Conservation (phyloP, 1,140 invertebrate species). For the Drosophila persimilis region DNA sequence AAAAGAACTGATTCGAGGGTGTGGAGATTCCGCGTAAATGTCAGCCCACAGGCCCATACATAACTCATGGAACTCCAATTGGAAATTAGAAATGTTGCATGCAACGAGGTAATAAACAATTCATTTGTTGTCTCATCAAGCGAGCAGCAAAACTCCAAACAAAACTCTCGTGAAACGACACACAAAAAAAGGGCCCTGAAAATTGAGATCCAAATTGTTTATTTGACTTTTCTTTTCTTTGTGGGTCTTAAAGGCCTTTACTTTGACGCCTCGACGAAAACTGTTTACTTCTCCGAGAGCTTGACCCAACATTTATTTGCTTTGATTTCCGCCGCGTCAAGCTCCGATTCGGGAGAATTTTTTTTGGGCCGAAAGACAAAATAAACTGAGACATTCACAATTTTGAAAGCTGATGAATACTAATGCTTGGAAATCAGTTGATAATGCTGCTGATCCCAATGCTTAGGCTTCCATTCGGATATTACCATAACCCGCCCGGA, state of each 20-base stretch:
- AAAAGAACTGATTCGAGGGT: constrained; percentile 23
- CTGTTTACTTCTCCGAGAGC: constrained; percentile 52
- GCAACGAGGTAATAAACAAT: constrained; percentile 61
- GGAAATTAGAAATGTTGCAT: constrained; percentile 56
- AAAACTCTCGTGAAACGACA: constrained; percentile 11
- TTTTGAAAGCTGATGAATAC: too few relatives aligned
- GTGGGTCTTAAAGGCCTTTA: constrained; percentile 24
- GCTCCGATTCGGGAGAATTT: constrained; percentile 3
- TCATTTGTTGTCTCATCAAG: constrained; percentile 68
- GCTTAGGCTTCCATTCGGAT: constrained; percentile 11
- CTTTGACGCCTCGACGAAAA: constrained; percentile 58
- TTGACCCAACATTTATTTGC: constrained; percentile 43
- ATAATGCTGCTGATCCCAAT: neutral
- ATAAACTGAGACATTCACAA: constrained; percentile 25
- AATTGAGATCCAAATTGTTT: constrained; percentile 34
- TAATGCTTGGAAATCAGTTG: too few relatives aligned
- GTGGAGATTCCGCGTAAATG: constrained; percentile 56
- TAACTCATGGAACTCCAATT: constrained; percentile 33
- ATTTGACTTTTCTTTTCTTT: constrained; percentile 42
- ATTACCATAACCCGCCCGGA: constrained; percentile 49
- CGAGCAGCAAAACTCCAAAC: constrained; percentile 23
- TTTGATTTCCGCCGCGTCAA: constrained; percentile 52
- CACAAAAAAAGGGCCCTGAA: constrained; percentile 1
- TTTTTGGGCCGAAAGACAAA: constrained; percentile 18
- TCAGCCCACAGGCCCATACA: constrained; percentile 39